Evolutionary conservation across 2,888 invertebrate genomes (phyloP), one percentile per base, ranked within the genome.

Genomic region (Ormyrus thymus): DNA sequence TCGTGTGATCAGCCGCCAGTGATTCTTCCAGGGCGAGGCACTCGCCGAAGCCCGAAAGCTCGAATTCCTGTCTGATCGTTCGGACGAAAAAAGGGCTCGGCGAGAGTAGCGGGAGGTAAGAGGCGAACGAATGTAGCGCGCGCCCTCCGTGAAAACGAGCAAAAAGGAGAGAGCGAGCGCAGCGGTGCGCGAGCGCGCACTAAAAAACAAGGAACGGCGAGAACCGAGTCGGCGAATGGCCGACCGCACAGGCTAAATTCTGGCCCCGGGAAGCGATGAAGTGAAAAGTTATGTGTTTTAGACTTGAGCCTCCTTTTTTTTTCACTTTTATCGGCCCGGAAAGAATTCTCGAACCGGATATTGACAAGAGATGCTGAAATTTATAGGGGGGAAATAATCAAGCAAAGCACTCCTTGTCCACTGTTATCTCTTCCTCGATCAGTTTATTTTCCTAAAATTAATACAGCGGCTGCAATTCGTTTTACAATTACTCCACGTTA

Each of bases 21-120:
- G 81, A 81, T 81, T 81, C 78, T 79, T 76, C 56, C 53, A 56
- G 48, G 59, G 64, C 68, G 11, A 66, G 56, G 50, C 15, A 55
- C 78, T 76, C 62, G 29, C 68, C 56, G 79, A 76, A 71, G 48
- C 66, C 53, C 11, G 46, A 29, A n/a, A 73, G 82, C 82, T 83
- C 83, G 82, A 83, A 84, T 84, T 85, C 83, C 83, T 82, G 83
- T 82, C 83, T 76, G 81, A 84, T 82, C 81, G 82, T 80, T 83
- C 82, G 79, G 72, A 80, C 80, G 82, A 81, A 82, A 74, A 80
- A 81, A 80, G 29, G 59, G 62, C 74, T 78, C 62, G 75, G 77
- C 71, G 77, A 77, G 78, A 80, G 64, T 64, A 70, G 29, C 56
- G 46, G 75, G 68, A 80, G 59, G 29, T 76, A 68, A 62, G 48